Percentiles rank a stretch among this genome's conserved stretches.
Evolutionary conservation across 2,797 vertebrate species (phyloP).

Genomic region (Arrhamphus sclerolepis): DNA sequence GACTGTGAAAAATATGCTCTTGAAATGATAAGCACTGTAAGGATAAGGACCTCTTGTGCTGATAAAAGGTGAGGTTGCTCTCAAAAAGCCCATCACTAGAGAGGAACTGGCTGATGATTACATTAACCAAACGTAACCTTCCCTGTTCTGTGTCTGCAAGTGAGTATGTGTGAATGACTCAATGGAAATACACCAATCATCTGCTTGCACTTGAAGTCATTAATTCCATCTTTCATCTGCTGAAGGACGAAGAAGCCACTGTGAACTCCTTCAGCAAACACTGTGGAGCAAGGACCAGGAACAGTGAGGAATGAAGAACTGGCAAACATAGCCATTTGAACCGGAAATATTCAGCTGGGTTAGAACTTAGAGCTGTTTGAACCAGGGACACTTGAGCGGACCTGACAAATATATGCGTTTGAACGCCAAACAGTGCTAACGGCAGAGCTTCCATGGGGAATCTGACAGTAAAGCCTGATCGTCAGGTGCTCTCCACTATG

Average conservation of each 20-base stretch:
- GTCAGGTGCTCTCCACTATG: slow-evolving; percentile 53
- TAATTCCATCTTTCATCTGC: slow-evolving; percentile 57
- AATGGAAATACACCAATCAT: slow-evolving; percentile 47
- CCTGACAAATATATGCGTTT: slow-evolving; percentile 76
- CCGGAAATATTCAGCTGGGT: slow-evolving; percentile 72
- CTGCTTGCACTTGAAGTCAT: slow-evolving; percentile 43
- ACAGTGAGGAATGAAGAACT: slow-evolving; percentile 31
- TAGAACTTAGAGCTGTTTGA: slow-evolving; percentile 62
- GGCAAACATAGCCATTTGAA: slow-evolving; percentile 75
- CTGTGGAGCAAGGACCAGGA: slow-evolving; percentile 21
- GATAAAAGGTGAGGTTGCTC: slow-evolving; percentile 24
- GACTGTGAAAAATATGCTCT: slow-evolving; percentile 13
- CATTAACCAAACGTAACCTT: slow-evolving; percentile 32
- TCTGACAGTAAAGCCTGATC: slow-evolving; percentile 76
- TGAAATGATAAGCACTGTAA: slow-evolving; percentile 13
- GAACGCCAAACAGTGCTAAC: slow-evolving; percentile 77
- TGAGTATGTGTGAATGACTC: slow-evolving; percentile 23
- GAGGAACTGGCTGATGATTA: slow-evolving; percentile 34
- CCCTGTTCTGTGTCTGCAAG: slow-evolving; percentile 9
- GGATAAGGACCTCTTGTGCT: slow-evolving; percentile 4
- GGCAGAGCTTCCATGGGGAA: slow-evolving; percentile 81
- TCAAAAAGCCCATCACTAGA: slow-evolving; percentile 21
- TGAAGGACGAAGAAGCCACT: slow-evolving; percentile 43
- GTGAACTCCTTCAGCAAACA: slow-evolving; percentile 69
- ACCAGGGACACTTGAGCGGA: slow-evolving; percentile 50